phyloP scores from a whole-genome alignment of 2,888 invertebrate genomes.

The Esperia sulphurella region DNA sequence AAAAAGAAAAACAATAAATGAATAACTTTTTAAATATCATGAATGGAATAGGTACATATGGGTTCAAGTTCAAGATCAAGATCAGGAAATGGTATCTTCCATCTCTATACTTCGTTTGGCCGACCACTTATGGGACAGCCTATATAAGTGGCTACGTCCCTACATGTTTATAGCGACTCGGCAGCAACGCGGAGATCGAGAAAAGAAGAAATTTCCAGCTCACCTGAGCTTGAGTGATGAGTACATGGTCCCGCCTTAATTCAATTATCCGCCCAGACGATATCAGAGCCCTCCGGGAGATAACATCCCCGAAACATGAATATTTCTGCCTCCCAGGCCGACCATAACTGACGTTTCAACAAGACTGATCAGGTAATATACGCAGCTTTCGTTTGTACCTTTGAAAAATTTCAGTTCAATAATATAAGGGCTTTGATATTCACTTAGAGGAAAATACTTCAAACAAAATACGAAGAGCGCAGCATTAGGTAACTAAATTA shows the following conservation, averaged over 20 bases:
- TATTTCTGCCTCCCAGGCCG: constrained; percentile 31
- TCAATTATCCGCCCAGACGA: constrained; percentile 42
- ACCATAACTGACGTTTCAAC: constrained; percentile 30
- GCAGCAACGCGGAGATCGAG: constrained; percentile 14
- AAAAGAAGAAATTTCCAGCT: constrained; percentile 18
- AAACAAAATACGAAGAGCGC: background rate
- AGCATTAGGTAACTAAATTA: background rate
- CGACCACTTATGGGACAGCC: no score
- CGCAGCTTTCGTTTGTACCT: background rate
- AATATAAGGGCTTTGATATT: background rate
- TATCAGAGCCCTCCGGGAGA: constrained; percentile 27
- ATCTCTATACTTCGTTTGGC: no score
- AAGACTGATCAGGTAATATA: constrained; percentile 20
- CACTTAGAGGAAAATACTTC: background rate
- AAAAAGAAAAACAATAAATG: no score
- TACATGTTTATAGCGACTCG: background rate
- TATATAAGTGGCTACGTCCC: constrained; percentile 16
- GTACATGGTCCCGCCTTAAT: constrained; percentile 45
- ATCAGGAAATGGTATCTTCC: no score
- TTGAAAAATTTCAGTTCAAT: background rate
- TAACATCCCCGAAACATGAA: constrained; percentile 26
- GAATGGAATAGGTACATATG: no score
- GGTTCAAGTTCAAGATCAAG: no score
- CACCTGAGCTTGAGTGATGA: constrained; percentile 55
- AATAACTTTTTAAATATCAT: no score